Conservation (phyloP, 1,140 invertebrate species). For the Bombus haemorrhoidalis region DNA sequence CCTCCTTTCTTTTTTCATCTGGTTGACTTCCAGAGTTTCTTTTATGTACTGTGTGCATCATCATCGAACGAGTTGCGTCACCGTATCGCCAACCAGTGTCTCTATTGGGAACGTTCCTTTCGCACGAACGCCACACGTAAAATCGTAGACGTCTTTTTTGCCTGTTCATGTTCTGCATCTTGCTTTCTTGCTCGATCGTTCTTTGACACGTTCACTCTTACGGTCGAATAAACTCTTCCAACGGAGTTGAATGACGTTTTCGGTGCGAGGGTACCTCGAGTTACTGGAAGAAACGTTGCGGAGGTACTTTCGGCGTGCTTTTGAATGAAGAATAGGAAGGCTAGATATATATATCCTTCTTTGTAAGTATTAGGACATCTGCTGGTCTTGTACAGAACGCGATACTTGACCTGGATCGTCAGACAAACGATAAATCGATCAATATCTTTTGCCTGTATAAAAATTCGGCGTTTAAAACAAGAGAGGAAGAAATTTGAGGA, state of each 20-base stretch:
- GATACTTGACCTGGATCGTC: not conserved
- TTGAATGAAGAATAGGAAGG: not conserved
- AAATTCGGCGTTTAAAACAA: not conserved
- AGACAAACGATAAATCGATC: not conserved
- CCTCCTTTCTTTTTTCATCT: not conserved
- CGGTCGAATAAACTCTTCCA: not conserved
- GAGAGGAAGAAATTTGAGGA: no score
- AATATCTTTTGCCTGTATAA: not conserved
- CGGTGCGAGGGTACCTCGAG: not conserved
- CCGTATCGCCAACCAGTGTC: not conserved
- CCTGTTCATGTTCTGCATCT: not conserved
- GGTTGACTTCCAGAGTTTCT: not conserved
- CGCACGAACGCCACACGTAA: slow-evolving; percentile 6
- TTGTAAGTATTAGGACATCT: not conserved
- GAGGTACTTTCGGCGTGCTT: not conserved
- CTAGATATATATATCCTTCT: not conserved
- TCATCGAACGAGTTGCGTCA: not conserved
- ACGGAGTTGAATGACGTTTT: not conserved
- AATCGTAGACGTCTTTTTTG: not conserved
- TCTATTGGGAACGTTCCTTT: slow-evolving; percentile 31
- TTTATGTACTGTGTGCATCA: not conserved
- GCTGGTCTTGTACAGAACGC: not conserved
- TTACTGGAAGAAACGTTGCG: not conserved
- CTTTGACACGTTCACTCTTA: not conserved
- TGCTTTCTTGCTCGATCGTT: not conserved